A percentile compares a stretch with the other conserved stretches of the same genome.
phyloP scores from a whole-genome alignment of 2,113 vertebrate genomes.

The Vanacampus margaritifer region DNA sequence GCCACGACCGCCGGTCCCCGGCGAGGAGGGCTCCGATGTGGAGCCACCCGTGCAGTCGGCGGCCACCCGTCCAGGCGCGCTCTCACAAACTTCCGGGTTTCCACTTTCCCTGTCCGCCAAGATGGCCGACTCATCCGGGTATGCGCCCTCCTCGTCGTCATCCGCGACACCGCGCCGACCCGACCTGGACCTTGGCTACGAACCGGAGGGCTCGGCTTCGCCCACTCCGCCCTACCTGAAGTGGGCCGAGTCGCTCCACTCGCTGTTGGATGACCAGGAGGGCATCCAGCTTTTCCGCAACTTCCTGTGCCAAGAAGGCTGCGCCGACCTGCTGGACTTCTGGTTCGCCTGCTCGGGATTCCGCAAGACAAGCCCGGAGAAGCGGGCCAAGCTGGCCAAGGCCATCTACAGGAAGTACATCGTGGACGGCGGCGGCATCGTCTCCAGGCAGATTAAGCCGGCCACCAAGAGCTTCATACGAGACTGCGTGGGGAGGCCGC shows the following conservation, averaged over 20 bases:
- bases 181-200: constrained; percentile 90
- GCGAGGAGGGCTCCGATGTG: constrained; percentile 82
- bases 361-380: constrained; percentile 84
- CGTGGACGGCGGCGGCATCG: constrained; percentile 82
- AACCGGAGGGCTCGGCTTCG: constrained; percentile 91
- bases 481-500: constrained; percentile 84
- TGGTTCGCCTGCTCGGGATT: constrained; percentile 98
- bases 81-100: constrained; percentile 59
- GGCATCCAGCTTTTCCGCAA: constrained; percentile 90
- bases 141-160: constrained; percentile 65
- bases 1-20: constrained; percentile 91
- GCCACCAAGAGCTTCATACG: constrained; percentile 92
- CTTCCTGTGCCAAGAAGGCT: constrained; percentile 89
- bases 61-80: constrained; percentile 62
- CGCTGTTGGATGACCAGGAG: constrained; percentile 91
- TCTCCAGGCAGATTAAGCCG: constrained; percentile 87
- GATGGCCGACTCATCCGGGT: constrained; percentile 73
- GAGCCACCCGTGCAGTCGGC: constrained; percentile 67
- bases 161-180: constrained; percentile 82
- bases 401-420: constrained; percentile 97
- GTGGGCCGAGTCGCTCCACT: constrained; percentile 93
- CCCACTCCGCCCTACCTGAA: constrained; percentile 89
- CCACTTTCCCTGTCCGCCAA: constrained; percentile 77
- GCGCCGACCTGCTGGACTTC: constrained; percentile 90
- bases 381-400: constrained; percentile 88